These are phyloP conservation scores for Serripes groenlandicus DNA, from an alignment of 2,888 invertebrate genomes.

Conservation along the genomic window DNA sequence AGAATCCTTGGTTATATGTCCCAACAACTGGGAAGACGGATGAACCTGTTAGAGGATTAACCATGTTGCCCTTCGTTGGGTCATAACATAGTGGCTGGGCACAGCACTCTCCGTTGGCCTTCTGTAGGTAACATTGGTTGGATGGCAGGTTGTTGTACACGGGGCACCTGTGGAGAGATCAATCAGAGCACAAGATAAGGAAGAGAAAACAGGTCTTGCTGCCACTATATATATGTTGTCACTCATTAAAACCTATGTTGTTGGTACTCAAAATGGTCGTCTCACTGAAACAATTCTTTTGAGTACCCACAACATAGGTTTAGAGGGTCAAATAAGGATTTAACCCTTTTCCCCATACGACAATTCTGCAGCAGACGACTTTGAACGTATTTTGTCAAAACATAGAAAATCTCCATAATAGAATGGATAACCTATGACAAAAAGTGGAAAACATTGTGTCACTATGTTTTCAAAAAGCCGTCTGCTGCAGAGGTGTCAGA, in stretches of 20 bases:
- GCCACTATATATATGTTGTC: not conserved
- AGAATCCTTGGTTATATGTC: slow-evolving; percentile 71
- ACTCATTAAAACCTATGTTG: not conserved
- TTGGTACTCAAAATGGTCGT: not conserved
- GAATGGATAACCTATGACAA: no score
- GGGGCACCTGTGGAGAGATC: slow-evolving; percentile 72
- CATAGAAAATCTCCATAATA: no score
- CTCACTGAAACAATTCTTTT: not conserved
- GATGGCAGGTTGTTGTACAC: slow-evolving; percentile 72
- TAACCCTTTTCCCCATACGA: no score
- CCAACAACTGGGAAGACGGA: slow-evolving; percentile 73
- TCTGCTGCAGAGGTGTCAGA: no score
- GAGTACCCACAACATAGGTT: no score
- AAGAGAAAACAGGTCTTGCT: not conserved
- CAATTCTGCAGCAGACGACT: no score
- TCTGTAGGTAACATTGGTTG: slow-evolving; percentile 71
- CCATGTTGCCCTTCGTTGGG: slow-evolving; percentile 58
- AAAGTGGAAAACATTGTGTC: no score
- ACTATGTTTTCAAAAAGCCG: no score
- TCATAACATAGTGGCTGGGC: slow-evolving; percentile 71
- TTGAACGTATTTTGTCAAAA: no score
- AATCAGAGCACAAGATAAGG: no score
- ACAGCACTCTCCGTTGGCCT: slow-evolving; percentile 73
- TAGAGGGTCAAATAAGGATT: no score
- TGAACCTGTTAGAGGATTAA: slow-evolving; percentile 67